Evolutionary conservation across 2,113 vertebrate species (phyloP).

Genomic region (Rhinolophus sinicus): DNA sequence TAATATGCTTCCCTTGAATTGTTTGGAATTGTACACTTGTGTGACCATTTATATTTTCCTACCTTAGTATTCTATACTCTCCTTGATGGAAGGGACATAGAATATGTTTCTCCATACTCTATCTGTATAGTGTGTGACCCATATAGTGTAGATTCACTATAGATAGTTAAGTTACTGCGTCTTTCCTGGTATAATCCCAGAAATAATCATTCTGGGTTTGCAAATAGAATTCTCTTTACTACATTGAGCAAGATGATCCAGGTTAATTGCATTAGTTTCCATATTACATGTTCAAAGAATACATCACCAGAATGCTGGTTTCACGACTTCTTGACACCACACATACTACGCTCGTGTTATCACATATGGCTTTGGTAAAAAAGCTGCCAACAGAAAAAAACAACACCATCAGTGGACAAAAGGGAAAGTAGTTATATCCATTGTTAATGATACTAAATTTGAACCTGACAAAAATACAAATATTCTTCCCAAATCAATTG

Average conservation of each 20-base stretch:
- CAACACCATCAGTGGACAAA: background rate
- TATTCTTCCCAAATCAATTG: background rate
- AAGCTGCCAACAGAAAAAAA: conserved; percentile 23
- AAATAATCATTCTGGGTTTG: background rate
- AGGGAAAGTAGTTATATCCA: background rate
- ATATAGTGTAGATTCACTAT: background rate
- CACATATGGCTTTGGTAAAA: background rate
- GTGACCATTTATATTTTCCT: background rate
- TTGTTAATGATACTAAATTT: background rate
- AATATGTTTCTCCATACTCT: background rate
- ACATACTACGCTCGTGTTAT: background rate
- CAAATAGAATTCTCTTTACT: conserved; percentile 40
- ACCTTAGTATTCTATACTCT: background rate
- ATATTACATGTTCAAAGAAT: background rate
- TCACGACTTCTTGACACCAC: background rate
- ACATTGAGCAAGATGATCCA: background rate
- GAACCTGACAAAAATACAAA: background rate
- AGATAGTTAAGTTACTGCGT: background rate
- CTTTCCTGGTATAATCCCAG: background rate
- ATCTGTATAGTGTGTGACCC: background rate
- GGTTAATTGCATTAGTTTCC: background rate
- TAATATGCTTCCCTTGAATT: background rate
- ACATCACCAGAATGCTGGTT: background rate
- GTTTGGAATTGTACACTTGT: background rate
- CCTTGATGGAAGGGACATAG: background rate